Percentiles rank a stretch among this genome's conserved stretches.
Evolutionary conservation across 2,888 invertebrate genomes (phyloP).

Genomic region (Tuta absoluta): DNA sequence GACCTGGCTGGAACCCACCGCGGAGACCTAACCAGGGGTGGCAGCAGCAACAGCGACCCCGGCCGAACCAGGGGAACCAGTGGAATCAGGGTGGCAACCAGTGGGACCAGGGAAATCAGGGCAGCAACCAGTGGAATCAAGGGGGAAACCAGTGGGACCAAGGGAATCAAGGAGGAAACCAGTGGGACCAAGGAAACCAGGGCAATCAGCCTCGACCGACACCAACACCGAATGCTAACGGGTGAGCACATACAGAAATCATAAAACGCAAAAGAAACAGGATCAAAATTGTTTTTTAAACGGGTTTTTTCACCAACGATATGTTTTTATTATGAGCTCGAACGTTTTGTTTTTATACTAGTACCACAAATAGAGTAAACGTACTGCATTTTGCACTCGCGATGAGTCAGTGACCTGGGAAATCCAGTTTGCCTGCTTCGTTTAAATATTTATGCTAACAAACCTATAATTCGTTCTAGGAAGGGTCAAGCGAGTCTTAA

Average conservation of each 20-base stretch:
- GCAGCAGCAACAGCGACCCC: no score
- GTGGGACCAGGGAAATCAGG: background rate
- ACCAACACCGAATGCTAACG: constrained; percentile 13
- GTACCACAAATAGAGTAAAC: background rate
- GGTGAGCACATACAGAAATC: background rate
- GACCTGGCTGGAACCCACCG: background rate
- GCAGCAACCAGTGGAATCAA: constrained; percentile 3
- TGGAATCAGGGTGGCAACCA: background rate
- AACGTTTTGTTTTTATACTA: background rate
- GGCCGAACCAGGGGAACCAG: background rate
- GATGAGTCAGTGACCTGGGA: constrained; percentile 7
- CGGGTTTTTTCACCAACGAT: no score
- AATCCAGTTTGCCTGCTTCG: background rate
- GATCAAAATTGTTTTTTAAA: background rate
- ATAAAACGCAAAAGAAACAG: background rate
- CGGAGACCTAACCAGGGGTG: constrained; percentile 12
- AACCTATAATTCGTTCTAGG: background rate
- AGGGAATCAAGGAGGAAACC: background rate
- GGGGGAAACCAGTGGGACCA: background rate
- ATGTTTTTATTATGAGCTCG: no score
- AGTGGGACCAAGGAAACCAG: constrained; percentile 4
- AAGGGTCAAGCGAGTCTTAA: background rate
- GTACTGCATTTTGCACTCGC: background rate
- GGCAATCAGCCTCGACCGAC: constrained; percentile 10
- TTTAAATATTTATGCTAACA: constrained; percentile 9